Percentiles rank a stretch among this genome's conserved stretches.
phyloP scores from a whole-genome alignment of 2,113 vertebrate species.

The Neogobius melanostomus region DNA sequence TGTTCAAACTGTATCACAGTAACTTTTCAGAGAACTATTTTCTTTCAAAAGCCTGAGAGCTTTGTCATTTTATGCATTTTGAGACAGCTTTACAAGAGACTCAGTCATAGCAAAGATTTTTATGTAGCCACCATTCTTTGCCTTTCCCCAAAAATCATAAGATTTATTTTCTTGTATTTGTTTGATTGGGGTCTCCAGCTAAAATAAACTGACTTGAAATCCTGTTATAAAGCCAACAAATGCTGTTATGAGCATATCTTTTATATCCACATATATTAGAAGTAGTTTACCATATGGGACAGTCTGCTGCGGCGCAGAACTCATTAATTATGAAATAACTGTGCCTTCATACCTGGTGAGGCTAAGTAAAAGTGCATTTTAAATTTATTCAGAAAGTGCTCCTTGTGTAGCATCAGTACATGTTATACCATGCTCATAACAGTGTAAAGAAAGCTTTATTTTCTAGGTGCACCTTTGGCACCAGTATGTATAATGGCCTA shows the following conservation, averaged over 20 bases:
- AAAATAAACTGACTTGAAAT: constrained; percentile 64
- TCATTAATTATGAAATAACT: constrained; percentile 47
- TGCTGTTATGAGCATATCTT: constrained; percentile 65
- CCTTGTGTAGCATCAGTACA: constrained; percentile 63
- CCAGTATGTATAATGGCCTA: constrained; percentile 18
- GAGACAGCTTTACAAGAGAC: constrained; percentile 85
- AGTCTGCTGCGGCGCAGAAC: constrained; percentile 36
- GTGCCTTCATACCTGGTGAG: constrained; percentile 64
- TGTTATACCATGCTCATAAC: constrained; percentile 62
- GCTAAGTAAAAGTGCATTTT: constrained; percentile 49
- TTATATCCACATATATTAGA: constrained; percentile 53
- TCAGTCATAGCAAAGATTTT: constrained; percentile 74
- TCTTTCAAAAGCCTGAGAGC: constrained; percentile 85
- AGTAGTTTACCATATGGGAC: constrained; percentile 55
- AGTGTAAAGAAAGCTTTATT: constrained; percentile 61
- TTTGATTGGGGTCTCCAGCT: constrained; percentile 54
- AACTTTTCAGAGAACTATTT: constrained; percentile 74
- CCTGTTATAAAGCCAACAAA: constrained; percentile 61
- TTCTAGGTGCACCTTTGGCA: constrained; percentile 41
- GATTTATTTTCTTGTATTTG: constrained; percentile 60
- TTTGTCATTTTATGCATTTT: constrained; percentile 85
- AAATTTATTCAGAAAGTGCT: constrained; percentile 42
- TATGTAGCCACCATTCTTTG: constrained; percentile 77
- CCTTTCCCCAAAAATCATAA: constrained; percentile 74
- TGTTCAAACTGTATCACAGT: constrained; percentile 81